Evolutionary conservation across 92 coral and sea anemone genomes (phyloP), one percentile per base, ranked within the genome.

Genomic region (Paragorgia papillata): DNA sequence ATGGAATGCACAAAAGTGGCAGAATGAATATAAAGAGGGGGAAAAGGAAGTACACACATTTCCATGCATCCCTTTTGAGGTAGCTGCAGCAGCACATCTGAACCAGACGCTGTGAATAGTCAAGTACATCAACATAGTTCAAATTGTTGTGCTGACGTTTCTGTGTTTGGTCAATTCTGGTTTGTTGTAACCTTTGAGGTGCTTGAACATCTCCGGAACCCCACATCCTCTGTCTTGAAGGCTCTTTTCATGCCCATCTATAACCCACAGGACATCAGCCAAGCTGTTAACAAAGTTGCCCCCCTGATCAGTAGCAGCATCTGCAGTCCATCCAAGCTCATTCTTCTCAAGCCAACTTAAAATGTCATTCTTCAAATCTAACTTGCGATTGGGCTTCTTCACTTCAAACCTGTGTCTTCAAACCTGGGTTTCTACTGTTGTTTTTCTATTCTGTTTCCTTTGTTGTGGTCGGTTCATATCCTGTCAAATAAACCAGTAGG

Each of bases 271-370:
- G 26, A 77, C 74, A 69, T 62, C 69, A 30, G 62, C 82, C 57
- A 65, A 46, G n/a, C 43, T 44, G 69, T 51, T 62, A 51, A 79
- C 31, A 65, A 79, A 79, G 56, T 66, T 66, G 24, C 67, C 44
- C n/a, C 83, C 83, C 70, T 79, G 75, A 33, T 65, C 70, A 32
- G 56, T 73, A 62, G 62, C 43, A 6, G 75, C 76, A 40, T 79
- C 83, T 65, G 43, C 70, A 53, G 75, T 50, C 88, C 83, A 83
- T 34, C 88, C 85, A 56, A 85, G 78, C 85, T 80, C 85, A 48
- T 85, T 85, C 73, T 19, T 73, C 66, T 63, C 85, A 73, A 80
- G 77, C 88, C 88, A 80, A 73, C 69, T 73, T 67, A 85, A 74
- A 26, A 85, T 80, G 53, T 85, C 82, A 50, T 80, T 85, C 82